These are phyloP conservation scores for Diorhabda carinulata DNA, from an alignment of 1,140 invertebrate species.

Conservation along the genomic window DNA sequence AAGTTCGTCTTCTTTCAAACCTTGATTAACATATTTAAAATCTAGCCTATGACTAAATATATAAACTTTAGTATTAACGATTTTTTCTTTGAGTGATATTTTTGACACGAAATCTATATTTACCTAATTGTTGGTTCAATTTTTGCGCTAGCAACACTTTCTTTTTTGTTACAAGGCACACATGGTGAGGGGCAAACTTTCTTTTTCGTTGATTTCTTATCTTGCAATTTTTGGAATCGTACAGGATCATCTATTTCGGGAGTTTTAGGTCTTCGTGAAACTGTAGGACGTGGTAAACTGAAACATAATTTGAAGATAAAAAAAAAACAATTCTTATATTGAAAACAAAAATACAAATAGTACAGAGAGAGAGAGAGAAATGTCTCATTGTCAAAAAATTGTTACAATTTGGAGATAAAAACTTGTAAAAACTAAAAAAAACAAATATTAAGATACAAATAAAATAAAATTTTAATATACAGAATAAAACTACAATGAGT, in stretches of 20 bases:
- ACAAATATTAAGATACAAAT: no score
- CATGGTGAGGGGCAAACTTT: slow-evolving; percentile 15
- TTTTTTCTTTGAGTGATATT: background rate
- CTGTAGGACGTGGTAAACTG: background rate
- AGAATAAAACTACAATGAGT: no score
- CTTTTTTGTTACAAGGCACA: slow-evolving; percentile 10
- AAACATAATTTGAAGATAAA: background rate
- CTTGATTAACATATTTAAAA: slow-evolving; percentile 20
- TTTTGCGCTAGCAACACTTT: slow-evolving; percentile 23
- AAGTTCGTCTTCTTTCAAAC: slow-evolving; percentile 16
- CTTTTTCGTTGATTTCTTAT: slow-evolving; percentile 11
- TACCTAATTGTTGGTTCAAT: slow-evolving; percentile 33
- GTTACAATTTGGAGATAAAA: no score
- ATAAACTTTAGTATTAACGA: background rate
- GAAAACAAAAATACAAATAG: no score
- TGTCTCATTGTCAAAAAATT: no score
- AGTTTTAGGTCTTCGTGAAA: background rate
- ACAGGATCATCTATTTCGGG: slow-evolving; percentile 28
- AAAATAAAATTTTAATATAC: no score
- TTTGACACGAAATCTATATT: background rate
- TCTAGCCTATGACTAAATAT: slow-evolving; percentile 26
- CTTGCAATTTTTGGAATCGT: slow-evolving; percentile 20
- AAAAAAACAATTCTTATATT: no score
- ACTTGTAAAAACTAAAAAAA: no score
- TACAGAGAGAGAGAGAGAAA: no score